These are phyloP conservation scores for Melanerpes formicivorus DNA, from an alignment of 2,113 vertebrate genomes.

Conservation along the genomic window DNA sequence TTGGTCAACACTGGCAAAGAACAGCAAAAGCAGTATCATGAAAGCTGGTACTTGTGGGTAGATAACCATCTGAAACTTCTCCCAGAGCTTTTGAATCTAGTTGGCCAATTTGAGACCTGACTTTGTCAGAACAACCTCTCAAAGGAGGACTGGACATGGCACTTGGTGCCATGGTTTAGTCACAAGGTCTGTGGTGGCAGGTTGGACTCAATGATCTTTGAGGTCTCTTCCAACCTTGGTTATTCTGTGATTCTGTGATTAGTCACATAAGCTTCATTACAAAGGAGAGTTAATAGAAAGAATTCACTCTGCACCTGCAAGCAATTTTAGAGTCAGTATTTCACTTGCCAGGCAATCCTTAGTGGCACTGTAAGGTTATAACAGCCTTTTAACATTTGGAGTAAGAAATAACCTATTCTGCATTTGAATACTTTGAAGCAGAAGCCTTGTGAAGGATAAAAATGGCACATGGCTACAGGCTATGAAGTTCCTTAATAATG, in stretches of 20 bases:
- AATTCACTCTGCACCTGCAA: not conserved
- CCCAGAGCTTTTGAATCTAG: not conserved
- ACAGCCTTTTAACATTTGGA: not conserved
- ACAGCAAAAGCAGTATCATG: not conserved
- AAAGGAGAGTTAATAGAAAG: not conserved
- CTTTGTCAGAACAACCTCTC: not conserved
- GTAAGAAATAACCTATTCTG: not conserved
- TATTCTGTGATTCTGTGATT: not conserved
- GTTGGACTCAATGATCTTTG: too few species aligned
- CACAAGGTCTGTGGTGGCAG: too few species aligned
- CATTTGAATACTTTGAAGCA: not conserved
- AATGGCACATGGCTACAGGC: not conserved
- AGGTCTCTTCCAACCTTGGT: too few species aligned
- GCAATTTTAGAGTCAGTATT: not conserved
- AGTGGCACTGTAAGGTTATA: not conserved
- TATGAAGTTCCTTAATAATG: not conserved
- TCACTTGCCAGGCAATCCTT: not conserved
- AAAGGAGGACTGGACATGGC: not conserved
- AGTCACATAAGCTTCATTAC: not conserved
- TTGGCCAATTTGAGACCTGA: not conserved
- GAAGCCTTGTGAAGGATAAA: not conserved
- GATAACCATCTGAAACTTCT: not conserved
- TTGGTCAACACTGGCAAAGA: not conserved
- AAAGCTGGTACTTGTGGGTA: not conserved
- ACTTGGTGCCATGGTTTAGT: too few species aligned